A percentile compares a stretch with the other conserved stretches of the same genome.
Evolutionary conservation across 2,888 invertebrate genomes (phyloP).

Genomic region (Ectemnius lituratus): DNA sequence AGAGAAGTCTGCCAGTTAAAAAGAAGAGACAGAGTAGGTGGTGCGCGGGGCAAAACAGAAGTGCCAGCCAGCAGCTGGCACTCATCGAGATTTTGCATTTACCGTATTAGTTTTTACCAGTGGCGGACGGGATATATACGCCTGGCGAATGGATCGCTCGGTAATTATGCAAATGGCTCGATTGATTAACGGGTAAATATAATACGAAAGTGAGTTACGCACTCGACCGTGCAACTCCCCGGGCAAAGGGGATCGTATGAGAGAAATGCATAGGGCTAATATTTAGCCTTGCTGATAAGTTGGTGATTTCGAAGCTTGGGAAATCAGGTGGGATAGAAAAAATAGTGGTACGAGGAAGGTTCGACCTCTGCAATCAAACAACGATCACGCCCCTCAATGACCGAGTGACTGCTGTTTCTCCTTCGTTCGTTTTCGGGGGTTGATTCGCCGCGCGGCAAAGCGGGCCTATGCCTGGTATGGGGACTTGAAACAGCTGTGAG

Average conservation of each 20-base stretch:
- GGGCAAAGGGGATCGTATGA: neutral
- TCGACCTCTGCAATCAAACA: slow-evolving; percentile 70
- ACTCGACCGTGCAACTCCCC: neutral
- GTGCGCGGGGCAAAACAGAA: neutral
- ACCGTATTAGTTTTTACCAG: slow-evolving; percentile 46
- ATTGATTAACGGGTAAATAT: slow-evolving; percentile 56
- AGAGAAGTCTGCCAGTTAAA: neutral
- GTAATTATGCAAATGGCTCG: slow-evolving; percentile 55
- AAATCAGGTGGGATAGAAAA: neutral
- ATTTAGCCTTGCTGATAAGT: too few species aligned
- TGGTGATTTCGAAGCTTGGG: too few species aligned
- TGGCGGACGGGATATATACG: slow-evolving; percentile 32
- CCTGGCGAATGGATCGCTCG: slow-evolving; percentile 40
- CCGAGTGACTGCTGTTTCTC: slow-evolving; percentile 66
- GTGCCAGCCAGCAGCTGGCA: slow-evolving; percentile 39
- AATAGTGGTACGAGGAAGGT: slow-evolving; percentile 44
- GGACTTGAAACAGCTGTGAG: slow-evolving; percentile 69
- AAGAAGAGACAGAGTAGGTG: neutral
- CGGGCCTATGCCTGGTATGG: slow-evolving; percentile 42
- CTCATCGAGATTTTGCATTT: slow-evolving; percentile 41
- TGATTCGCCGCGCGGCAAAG: slow-evolving; percentile 28
- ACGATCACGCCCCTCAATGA: slow-evolving; percentile 72
- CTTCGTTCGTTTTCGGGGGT: slow-evolving; percentile 55
- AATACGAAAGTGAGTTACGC: slow-evolving; percentile 17
- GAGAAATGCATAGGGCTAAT: too few species aligned